Evolutionary conservation across 2,797 vertebrate species (phyloP).

Genomic region (Phataginus tetradactyla): DNA sequence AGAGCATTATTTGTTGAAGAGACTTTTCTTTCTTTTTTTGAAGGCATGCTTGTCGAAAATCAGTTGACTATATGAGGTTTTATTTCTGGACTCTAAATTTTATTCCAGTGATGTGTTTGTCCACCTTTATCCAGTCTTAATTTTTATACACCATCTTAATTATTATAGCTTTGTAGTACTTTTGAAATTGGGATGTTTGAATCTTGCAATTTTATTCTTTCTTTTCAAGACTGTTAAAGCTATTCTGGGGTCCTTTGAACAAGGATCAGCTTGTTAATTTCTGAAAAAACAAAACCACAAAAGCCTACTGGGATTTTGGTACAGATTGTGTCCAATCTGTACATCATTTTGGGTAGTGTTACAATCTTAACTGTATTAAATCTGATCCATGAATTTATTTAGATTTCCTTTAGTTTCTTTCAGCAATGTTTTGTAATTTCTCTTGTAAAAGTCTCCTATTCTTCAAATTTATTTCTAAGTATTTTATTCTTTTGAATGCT

Average conservation of each 20-base stretch:
- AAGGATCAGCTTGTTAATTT: not conserved
- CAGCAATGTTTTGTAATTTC: not conserved
- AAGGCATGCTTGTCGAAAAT: not conserved
- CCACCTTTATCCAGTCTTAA: not conserved
- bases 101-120: not conserved
- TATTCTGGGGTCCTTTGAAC: not conserved
- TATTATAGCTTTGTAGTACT: not conserved
- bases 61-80: not conserved
- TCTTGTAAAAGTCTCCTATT: not conserved
- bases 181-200: not conserved
- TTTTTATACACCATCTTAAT: not conserved
- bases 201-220: not conserved
- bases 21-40: not conserved
- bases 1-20: not conserved
- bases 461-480: not conserved
- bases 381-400: not conserved
- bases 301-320: not conserved
- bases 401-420: not conserved
- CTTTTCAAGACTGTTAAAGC: not conserved
- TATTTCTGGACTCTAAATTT: not conserved
- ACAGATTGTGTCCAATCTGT: not conserved
- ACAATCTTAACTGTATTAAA: constrained; percentile 1
- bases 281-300: not conserved
- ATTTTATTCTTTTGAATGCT: not conserved
- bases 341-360: not conserved